Conservation (phyloP, 2,797 vertebrate genomes). For the Tinamus major region DNA sequence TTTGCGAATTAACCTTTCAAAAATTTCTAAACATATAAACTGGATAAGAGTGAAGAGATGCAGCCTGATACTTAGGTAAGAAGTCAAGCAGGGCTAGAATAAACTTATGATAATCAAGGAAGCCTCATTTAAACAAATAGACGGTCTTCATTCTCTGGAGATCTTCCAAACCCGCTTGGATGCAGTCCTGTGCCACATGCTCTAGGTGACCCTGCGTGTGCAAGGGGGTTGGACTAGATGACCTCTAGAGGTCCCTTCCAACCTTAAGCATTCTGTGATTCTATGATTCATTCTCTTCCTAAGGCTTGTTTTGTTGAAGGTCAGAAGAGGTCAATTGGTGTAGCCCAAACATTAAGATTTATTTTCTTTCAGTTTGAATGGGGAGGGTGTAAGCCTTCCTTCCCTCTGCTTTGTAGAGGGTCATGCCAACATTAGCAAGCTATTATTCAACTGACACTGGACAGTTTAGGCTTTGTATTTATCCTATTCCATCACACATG, state of each 20-base stretch:
- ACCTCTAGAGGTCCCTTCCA: no score
- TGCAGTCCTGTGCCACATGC: no score
- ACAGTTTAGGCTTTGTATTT: neutral
- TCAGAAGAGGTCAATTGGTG: neutral
- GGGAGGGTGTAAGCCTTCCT: neutral
- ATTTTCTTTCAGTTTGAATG: neutral
- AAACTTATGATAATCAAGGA: neutral
- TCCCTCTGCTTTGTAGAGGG: neutral
- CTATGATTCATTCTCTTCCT: neutral
- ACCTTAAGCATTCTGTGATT: no score
- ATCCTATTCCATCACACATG: neutral
- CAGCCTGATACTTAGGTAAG: neutral
- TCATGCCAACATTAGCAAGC: neutral
- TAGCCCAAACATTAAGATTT: neutral
- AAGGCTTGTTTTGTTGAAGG: neutral
- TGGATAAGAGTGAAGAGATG: neutral
- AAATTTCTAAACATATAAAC: neutral
- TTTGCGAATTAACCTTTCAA: conserved; percentile 1
- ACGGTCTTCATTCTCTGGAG: neutral
- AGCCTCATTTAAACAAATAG: neutral
- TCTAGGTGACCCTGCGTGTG: no score
- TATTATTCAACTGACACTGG: neutral
- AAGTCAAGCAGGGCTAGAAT: neutral
- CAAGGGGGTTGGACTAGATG: no score
- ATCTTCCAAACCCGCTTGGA: no score